phyloP scores from a whole-genome alignment of 1,140 invertebrate species.

The Aphaenogaster floridana region DNA sequence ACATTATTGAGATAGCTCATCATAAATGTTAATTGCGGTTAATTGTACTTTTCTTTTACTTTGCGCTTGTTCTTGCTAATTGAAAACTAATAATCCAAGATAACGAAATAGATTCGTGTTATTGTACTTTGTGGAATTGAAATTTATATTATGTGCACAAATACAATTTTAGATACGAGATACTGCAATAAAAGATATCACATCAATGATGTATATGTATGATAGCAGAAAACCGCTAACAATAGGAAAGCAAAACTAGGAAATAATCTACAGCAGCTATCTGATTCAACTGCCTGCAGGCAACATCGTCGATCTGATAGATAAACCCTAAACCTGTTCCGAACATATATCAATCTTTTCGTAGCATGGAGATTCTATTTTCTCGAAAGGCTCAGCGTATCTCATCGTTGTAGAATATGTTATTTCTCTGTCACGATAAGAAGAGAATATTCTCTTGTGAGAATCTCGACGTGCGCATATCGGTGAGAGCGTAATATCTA shows the following conservation, averaged over 20 bases:
- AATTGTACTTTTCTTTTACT: not conserved
- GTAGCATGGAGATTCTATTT: conserved; percentile 38
- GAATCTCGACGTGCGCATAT: not conserved
- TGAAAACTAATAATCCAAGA: not conserved
- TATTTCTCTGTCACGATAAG: conserved; percentile 44
- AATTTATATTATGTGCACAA: not conserved
- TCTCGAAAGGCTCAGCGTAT: conserved; percentile 42
- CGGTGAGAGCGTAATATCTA: conserved; percentile 5
- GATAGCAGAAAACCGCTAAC: not conserved
- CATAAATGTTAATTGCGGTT: not conserved
- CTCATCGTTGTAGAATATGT: conserved; percentile 46
- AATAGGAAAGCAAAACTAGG: conserved; percentile 3
- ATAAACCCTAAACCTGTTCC: conserved; percentile 37
- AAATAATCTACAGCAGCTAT: conserved; percentile 16
- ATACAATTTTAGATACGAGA: not conserved
- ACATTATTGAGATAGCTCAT: not conserved
- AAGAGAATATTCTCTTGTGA: conserved; percentile 21
- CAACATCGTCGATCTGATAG: conserved; percentile 12
- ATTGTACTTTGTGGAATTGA: not conserved
- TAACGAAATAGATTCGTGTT: not conserved
- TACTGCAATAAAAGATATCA: not conserved
- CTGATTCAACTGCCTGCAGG: conserved; percentile 23
- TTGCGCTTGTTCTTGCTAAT: not conserved
- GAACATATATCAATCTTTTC: conserved; percentile 51
- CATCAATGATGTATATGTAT: not conserved